phyloP scores from a whole-genome alignment of 2,797 vertebrate genomes.

The Pachyuromys duprasi region DNA sequence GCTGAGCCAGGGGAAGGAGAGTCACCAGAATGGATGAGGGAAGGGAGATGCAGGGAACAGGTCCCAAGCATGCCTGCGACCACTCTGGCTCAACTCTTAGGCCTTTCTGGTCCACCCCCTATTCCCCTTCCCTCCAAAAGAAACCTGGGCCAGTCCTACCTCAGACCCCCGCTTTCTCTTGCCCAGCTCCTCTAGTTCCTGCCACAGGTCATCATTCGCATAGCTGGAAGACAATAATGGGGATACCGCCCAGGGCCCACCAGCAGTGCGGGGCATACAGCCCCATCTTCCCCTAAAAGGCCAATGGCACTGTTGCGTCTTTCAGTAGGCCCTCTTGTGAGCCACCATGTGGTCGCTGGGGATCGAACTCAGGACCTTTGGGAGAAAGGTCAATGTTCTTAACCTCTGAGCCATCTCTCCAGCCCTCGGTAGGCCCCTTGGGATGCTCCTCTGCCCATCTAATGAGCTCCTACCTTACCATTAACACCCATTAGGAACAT shows the following conservation, averaged over 20 bases:
- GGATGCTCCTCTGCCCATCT: not conserved
- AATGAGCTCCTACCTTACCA: not conserved
- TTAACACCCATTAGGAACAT: accelerated
- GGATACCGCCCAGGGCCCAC: not conserved
- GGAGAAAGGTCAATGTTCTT: no score
- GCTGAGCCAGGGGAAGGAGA: not conserved
- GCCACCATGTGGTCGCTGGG: no score
- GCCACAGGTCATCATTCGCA: not conserved
- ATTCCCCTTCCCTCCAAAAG: not conserved
- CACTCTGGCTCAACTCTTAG: not conserved
- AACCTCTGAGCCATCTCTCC: no score
- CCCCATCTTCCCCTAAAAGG: accelerated
- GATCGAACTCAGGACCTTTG: no score
- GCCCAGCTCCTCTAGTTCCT: not conserved
- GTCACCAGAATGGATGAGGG: not conserved
- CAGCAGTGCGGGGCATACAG: accelerated
- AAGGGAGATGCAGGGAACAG: not conserved
- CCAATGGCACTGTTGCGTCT: not conserved
- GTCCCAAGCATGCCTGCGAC: no score
- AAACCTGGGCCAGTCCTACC: not conserved
- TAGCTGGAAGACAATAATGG: not conserved
- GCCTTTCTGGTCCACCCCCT: not conserved
- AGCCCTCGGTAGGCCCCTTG: no score
- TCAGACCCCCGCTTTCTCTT: accelerated
- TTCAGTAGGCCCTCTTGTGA: not conserved